Conservation (phyloP, 2,888 invertebrate genomes). For the Leptinotarsa haldemani region DNA sequence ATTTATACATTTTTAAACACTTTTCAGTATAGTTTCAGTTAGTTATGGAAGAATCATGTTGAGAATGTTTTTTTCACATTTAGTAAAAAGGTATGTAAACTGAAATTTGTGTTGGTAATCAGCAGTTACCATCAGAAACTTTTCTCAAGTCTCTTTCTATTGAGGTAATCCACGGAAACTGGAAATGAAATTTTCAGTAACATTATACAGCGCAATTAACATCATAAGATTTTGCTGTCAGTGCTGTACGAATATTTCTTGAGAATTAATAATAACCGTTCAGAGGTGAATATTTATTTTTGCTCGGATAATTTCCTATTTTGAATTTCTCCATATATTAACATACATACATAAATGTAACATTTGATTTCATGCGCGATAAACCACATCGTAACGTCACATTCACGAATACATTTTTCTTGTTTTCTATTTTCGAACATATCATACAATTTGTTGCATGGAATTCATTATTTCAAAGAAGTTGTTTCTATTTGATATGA, state of each 20-base stretch:
- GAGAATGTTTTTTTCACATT: too few species aligned
- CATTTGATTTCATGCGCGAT: conserved; percentile 25
- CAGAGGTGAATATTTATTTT: background rate
- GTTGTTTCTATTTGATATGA: conserved; percentile 38
- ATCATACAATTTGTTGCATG: conserved; percentile 41
- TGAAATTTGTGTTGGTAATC: too few species aligned
- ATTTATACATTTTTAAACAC: too few species aligned
- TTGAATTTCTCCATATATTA: conserved; percentile 8
- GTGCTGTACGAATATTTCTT: background rate
- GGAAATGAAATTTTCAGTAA: too few species aligned
- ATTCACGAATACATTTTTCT: conserved; percentile 24
- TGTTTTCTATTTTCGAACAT: conserved; percentile 28
- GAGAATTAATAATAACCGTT: background rate
- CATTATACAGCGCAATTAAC: background rate
- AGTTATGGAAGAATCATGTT: too few species aligned
- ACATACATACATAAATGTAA: conserved; percentile 20
- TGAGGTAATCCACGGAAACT: too few species aligned
- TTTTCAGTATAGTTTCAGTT: too few species aligned
- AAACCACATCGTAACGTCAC: conserved; percentile 18
- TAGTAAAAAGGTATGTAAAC: too few species aligned
- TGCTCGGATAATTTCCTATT: background rate
- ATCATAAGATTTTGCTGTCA: background rate
- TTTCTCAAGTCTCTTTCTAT: too few species aligned
- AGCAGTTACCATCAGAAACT: too few species aligned
- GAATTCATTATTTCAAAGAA: conserved; percentile 35